Evolutionary conservation across 2,888 invertebrate species (phyloP), one percentile per base, ranked within the genome.

Genomic region (Perizoma flavofasciatum): DNA sequence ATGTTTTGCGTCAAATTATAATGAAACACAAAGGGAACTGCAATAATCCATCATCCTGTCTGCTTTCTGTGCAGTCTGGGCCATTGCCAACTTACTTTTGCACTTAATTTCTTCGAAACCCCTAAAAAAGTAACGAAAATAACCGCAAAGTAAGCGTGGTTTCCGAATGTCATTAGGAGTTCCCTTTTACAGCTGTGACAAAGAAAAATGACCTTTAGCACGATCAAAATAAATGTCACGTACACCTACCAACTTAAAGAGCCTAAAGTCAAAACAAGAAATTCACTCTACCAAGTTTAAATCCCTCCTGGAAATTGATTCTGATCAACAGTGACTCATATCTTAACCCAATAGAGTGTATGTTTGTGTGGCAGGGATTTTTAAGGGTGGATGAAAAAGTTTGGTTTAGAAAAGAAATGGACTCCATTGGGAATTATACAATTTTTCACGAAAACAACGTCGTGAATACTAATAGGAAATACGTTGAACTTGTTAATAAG

Each of bases 31-130:
- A 70, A 75, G 75, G 72, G 67, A 66, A 63, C 75, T 75, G 77
- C 77, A 75, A 74, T 70, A 74, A 88, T 89, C 83, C 80, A 88
- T 89, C 87, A 88, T 70, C 49, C 79, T 86, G 87, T 87, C 88
- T 49, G 45, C 74, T 52, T 52, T 10, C 54, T 35, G 64, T 70
- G 62, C 74, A 68, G 72, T 74, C 75, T 74, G 66, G 67, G 73
- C 5, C 6, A 22, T 6, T 5, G 7, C 85, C 66, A 83, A 78
- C 61, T 73, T 81, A 72, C 41, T 10, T 66, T 68, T 84, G 49
- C 83, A 68, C 63, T 59, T 11, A 59, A 64, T 33, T 48, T 51
- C 52, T 63, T 50, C 46, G 40, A 43, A 50, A 55, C 49, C 41
- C 59, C 40, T 58, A 47, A 46, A 63, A 73, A 75, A 71, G 53